Conservation (phyloP, 2,113 vertebrate genomes). For the Amphilophus citrinellus region DNA sequence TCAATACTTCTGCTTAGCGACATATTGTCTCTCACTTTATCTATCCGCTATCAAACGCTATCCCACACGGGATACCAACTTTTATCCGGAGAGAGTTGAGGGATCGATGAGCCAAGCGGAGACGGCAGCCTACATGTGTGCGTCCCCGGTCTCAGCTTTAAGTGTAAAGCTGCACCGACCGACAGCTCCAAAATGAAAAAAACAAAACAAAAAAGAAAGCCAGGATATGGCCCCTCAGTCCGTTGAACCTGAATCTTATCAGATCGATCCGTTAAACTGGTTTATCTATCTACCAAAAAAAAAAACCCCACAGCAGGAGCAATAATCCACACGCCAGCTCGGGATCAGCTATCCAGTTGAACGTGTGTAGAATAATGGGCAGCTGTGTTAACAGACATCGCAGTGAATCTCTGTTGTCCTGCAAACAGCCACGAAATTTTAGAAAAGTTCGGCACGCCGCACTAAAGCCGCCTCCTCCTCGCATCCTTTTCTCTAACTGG, state of each 20-base stretch:
- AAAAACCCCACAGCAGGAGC: background rate
- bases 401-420: constrained; percentile 3
- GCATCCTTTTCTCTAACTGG: constrained; percentile 54
- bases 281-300: background rate
- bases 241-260: background rate
- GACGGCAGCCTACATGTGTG: constrained; percentile 39
- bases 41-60: background rate
- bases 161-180: background rate
- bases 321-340: constrained; percentile 23
- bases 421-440: constrained; percentile 9
- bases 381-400: constrained; percentile 36
- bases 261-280: constrained; percentile 2
- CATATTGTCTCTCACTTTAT: constrained; percentile 37
- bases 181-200: background rate
- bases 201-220: background rate
- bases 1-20: constrained; percentile 92
- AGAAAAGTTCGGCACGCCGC: constrained; percentile 43
- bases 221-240: background rate
- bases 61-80: background rate
- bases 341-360: constrained; percentile 14
- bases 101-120: background rate
- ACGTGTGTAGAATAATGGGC: background rate
- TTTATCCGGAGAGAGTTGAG: constrained; percentile 13
- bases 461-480: constrained; percentile 27
- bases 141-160: background rate